Conservation (phyloP, 2,888 invertebrate species). For the Perdita meconis region DNA sequence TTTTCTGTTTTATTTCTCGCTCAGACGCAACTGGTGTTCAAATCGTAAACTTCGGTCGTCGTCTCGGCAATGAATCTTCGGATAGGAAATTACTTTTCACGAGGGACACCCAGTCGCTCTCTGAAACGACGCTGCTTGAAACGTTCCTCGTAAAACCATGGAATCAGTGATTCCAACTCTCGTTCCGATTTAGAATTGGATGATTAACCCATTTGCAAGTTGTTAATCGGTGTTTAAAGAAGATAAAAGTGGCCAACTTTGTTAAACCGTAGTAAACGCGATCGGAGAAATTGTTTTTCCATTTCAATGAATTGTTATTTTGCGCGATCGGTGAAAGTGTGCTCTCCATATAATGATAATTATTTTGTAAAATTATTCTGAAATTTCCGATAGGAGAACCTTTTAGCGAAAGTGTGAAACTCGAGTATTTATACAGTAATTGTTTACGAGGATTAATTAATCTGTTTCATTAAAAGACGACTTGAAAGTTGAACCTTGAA, state of each 20-base stretch:
- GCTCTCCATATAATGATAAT: background rate
- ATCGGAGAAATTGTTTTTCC: background rate
- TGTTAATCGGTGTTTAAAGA: background rate
- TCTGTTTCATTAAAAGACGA: background rate
- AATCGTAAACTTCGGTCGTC: slow-evolving; percentile 25
- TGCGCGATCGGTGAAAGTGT: background rate
- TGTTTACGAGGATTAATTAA: background rate
- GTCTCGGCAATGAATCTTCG: background rate
- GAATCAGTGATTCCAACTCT: background rate
- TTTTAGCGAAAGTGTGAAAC: background rate
- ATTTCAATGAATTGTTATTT: background rate
- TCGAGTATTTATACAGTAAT: background rate
- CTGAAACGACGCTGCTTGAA: slow-evolving; percentile 9
- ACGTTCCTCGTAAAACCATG: slow-evolving; percentile 13
- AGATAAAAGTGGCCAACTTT: slow-evolving; percentile 36
- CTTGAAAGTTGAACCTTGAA: background rate
- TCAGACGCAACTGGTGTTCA: slow-evolving; percentile 47
- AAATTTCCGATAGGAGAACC: background rate
- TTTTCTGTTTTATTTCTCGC: background rate
- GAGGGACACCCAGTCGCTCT: slow-evolving; percentile 39
- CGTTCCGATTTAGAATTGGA: background rate
- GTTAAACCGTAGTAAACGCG: background rate
- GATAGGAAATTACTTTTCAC: background rate
- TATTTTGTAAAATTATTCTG: background rate
- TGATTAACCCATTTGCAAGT: slow-evolving; percentile 25